A percentile compares a stretch with the other conserved stretches of the same genome.
Conservation (phyloP, 2,888 invertebrate genomes). For the Lasius platythorax region DNA sequence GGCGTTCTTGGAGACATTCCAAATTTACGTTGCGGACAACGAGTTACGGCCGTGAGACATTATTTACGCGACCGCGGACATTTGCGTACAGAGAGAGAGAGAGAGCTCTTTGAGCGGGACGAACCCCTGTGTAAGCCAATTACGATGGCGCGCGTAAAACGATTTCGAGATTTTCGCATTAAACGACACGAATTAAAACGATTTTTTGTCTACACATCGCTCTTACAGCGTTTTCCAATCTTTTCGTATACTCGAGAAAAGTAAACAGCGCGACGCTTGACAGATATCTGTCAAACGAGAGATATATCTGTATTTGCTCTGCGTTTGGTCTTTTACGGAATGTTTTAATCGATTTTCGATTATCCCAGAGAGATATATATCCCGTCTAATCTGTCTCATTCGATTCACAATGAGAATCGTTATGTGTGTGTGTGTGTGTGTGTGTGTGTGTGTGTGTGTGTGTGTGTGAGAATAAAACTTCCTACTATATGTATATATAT, state of each 20-base stretch:
- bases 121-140: constrained; percentile 2
- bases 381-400: not conserved
- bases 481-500: not conserved
- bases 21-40: constrained; percentile 67
- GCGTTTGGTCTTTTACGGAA: not conserved
- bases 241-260: not conserved
- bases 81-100: constrained; percentile 18
- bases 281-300: not conserved
- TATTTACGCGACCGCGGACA: constrained; percentile 60
- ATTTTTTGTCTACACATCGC: not conserved
- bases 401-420: not conserved
- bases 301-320: not conserved
- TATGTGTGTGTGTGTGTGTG: too few relatives aligned
- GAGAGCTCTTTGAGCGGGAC: not conserved
- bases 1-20: constrained; percentile 61
- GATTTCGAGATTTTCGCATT: constrained; percentile 40
- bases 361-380: not conserved
- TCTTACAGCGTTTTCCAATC: constrained; percentile 14
- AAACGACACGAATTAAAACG: constrained; percentile 45
- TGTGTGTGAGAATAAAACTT: not conserved
- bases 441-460: too few relatives aligned
- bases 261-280: not conserved
- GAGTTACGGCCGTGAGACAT: constrained; percentile 67
- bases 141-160: constrained; percentile 24
- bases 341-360: not conserved